phyloP scores from a whole-genome alignment of 1,140 invertebrate species.

The Drosophila miranda region DNA sequence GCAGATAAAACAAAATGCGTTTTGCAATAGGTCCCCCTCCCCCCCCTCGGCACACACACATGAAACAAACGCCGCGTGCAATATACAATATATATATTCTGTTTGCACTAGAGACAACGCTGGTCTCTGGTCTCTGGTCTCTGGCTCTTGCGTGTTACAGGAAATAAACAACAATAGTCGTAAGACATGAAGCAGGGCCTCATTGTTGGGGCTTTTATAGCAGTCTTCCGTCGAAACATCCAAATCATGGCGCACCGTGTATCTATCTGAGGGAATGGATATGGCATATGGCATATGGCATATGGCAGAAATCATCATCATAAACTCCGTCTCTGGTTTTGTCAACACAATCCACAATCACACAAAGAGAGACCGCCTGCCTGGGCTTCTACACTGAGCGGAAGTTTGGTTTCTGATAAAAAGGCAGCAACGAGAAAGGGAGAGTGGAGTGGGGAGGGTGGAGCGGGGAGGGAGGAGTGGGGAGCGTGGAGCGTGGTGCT shows the following conservation, averaged over 20 bases:
- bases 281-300: conserved; percentile 27
- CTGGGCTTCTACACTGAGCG: conserved; percentile 59
- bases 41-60: background rate
- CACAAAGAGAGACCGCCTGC: conserved; percentile 58
- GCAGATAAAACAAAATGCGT: conserved; percentile 70
- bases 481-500: background rate
- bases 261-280: conserved; percentile 22
- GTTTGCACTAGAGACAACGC: conserved; percentile 48
- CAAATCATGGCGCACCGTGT: conserved; percentile 6
- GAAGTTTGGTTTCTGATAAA: conserved; percentile 70
- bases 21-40: conserved; percentile 48
- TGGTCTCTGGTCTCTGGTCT: too few species aligned
- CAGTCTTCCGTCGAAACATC: conserved; percentile 27
- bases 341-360: conserved; percentile 56
- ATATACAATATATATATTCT: conserved; percentile 7
- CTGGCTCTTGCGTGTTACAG: conserved; percentile 62
- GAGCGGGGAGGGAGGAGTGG: too few species aligned
- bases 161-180: conserved; percentile 64
- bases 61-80: conserved; percentile 23
- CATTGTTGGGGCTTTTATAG: conserved; percentile 46
- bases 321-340: conserved; percentile 48
- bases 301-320: conserved; percentile 63
- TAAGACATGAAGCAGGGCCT: conserved; percentile 59
- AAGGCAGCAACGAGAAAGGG: conserved; percentile 9
- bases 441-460: too few species aligned